Percentiles rank a stretch among this genome's conserved stretches.
Evolutionary conservation across 23 tunicate species (phyloP).

Genomic region (Halocynthia roretzi): DNA sequence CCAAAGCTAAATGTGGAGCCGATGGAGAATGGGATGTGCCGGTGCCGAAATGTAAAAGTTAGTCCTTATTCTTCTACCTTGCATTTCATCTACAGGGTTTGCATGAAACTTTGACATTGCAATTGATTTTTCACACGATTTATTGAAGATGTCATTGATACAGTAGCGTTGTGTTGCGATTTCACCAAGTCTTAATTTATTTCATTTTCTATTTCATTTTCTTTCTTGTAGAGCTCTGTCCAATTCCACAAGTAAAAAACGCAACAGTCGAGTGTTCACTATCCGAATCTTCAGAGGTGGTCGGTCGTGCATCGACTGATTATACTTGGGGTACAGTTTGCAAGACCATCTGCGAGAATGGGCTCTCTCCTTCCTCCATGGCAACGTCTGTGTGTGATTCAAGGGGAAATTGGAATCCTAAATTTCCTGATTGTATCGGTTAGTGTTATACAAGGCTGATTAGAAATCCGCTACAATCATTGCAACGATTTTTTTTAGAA

Average conservation of each 20-base stretch:
- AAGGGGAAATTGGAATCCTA: conserved; percentile 59
- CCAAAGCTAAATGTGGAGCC: conserved; percentile 17
- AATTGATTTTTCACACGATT: neutral
- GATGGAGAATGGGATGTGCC: conserved; percentile 51
- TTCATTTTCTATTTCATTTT: neutral
- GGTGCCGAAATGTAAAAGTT: conserved; percentile 50
- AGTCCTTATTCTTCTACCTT: conserved; percentile 4
- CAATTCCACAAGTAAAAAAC: conserved; percentile 19
- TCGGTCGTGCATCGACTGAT: neutral
- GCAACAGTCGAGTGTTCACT: conserved; percentile 23
- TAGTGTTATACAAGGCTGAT: neutral
- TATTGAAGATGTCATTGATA: no score
- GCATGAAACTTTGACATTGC: neutral
- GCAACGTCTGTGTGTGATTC: conserved; percentile 21
- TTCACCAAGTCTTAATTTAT: neutral
- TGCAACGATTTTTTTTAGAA: conserved; percentile 17
- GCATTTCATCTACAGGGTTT: neutral
- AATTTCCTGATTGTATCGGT: conserved; percentile 63
- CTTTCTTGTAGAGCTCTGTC: conserved; percentile 27
- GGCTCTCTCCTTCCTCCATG: conserved; percentile 33
- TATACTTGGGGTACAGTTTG: conserved; percentile 61
- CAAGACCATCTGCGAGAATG: conserved; percentile 22
- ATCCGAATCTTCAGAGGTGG: conserved; percentile 1
- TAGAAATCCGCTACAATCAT: neutral
- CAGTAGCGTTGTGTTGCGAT: no score